These are phyloP conservation scores for Nemapogon koenigi DNA, from an alignment of 2,888 invertebrate genomes.

Conservation along the genomic window DNA sequence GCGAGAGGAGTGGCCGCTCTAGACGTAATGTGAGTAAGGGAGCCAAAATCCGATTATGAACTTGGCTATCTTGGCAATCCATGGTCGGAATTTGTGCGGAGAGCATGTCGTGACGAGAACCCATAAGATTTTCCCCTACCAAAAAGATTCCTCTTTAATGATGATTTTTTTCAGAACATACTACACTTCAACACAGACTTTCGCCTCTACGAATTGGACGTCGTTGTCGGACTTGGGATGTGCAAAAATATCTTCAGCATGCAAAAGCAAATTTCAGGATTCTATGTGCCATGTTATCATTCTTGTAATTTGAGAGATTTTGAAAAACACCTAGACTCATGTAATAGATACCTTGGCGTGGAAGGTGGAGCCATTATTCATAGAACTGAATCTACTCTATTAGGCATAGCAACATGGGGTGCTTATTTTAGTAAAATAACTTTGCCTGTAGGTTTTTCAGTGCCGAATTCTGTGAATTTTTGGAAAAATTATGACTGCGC, in stretches of 20 bases:
- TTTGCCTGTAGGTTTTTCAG: constrained; percentile 36
- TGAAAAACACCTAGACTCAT: constrained; percentile 14
- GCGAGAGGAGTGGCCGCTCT: too few species aligned
- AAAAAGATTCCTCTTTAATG: too few species aligned
- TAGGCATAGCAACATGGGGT: constrained; percentile 43
- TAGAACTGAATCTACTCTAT: constrained; percentile 19
- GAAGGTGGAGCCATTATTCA: constrained; percentile 34
- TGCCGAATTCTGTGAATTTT: constrained; percentile 31
- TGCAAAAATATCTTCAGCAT: constrained; percentile 25
- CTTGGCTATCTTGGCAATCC: too few species aligned
- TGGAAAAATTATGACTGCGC: constrained; percentile 32
- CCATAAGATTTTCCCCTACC: too few species aligned
- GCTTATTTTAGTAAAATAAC: constrained; percentile 16
- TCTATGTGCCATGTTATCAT: constrained; percentile 34
- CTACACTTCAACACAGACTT: constrained; percentile 13
- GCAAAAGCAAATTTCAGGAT: constrained; percentile 11
- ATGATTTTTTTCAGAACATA: constrained; percentile 8
- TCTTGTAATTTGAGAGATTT: constrained; percentile 26
- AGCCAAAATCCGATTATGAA: too few species aligned
- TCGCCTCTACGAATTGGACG: constrained; percentile 25
- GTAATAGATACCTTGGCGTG: constrained; percentile 28
- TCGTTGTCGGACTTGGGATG: constrained; percentile 24
- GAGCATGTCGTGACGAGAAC: too few species aligned
- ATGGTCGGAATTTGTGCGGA: too few species aligned
- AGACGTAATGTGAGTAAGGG: too few species aligned